These are phyloP conservation scores for Pachliopta kotzebuea DNA, from an alignment of 2,888 invertebrate species.

Conservation along the genomic window DNA sequence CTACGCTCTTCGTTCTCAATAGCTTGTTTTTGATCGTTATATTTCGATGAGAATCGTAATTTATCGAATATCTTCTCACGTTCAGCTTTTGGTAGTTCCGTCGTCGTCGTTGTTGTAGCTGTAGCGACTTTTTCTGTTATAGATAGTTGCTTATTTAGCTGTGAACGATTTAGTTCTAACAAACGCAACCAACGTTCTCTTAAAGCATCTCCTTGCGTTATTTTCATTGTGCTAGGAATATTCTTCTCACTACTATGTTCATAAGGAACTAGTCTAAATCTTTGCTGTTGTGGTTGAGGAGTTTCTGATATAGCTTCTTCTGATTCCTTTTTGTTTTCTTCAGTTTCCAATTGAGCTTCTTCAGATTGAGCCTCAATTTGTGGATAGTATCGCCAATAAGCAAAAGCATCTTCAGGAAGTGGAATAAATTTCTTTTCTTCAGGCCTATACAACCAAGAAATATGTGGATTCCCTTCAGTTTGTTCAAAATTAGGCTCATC, in stretches of 20 bases:
- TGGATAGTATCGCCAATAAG: slow-evolving; percentile 23
- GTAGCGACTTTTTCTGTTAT: slow-evolving; percentile 12
- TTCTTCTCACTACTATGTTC: slow-evolving; percentile 32
- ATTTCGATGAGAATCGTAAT: slow-evolving; percentile 49
- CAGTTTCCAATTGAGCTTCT: slow-evolving; percentile 5
- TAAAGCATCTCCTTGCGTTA: slow-evolving; percentile 29
- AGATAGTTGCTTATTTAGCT: slow-evolving; percentile 32
- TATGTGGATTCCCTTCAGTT: slow-evolving; percentile 14
- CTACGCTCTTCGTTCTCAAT: slow-evolving; percentile 49
- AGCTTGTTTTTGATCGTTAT: slow-evolving; percentile 48
- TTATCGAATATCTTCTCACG: slow-evolving; percentile 34
- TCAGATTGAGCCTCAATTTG: slow-evolving; percentile 28
- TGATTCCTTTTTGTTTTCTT: background rate
- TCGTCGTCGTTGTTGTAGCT: slow-evolving; percentile 3
- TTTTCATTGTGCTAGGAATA: slow-evolving; percentile 28
- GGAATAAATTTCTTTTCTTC: slow-evolving; percentile 24
- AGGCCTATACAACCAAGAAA: slow-evolving; percentile 19
- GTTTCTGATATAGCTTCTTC: slow-evolving; percentile 28
- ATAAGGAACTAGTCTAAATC: slow-evolving; percentile 37
- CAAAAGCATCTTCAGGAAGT: slow-evolving; percentile 23
- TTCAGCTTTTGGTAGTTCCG: slow-evolving; percentile 22
- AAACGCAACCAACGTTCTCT: slow-evolving; percentile 34
- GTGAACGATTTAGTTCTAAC: slow-evolving; percentile 34
- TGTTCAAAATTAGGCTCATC: slow-evolving; percentile 22
- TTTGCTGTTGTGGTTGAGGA: slow-evolving; percentile 31